Base-by-base conservation (phyloP, 2,888 invertebrate species). In the Drosophila dives region DNA sequence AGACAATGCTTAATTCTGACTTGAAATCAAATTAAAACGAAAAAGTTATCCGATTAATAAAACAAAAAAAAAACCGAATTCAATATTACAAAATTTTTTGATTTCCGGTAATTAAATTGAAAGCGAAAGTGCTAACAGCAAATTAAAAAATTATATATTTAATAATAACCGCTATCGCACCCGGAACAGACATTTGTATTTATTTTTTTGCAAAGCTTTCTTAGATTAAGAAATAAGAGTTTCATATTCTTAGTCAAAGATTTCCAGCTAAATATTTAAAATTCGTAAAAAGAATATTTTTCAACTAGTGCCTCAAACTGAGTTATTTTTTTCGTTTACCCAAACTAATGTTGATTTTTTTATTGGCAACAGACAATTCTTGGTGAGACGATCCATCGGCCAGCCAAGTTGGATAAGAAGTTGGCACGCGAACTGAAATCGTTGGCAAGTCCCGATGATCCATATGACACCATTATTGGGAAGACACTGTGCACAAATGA, bases 401-500 rank as follows among this genome's bases (percentile, higher is more conserved):
- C 97, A 3, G 96, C 98, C 0, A 95, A 96, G 90, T 93, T 99
- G 77, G 98, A 99, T 92, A 95, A 95, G 83, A 95, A 96, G 64
- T 93, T 99, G 81, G 95, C 95, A 20, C 94, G 96, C 40, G 98
- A 98, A 89, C 93, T 99, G 59, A 95, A 96, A 89, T 94, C 95
- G 0, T 93, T 98, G 69, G 95, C 96, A 0, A 95, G 96, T 85
- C 42, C 72, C 33, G 96, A 96, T 85, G 97, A 97, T 91, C 97
- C 97, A 0, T 98, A 97, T 92, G 96, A 97, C 62, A 97, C 97
- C 0, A 95, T 98, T 45, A 95, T 95, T 58, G 99, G 99, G 54
- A 98, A 97, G 92, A 99, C 99, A 0, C 96, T 99, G 95, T 99
- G 99, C 93, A 97, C 99, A 12, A 96, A 98, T 91, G 99, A 99